Percentiles rank a stretch among this genome's conserved stretches.
Evolutionary conservation across 2,888 invertebrate genomes (phyloP).

Genomic region (Epirrita christyi): DNA sequence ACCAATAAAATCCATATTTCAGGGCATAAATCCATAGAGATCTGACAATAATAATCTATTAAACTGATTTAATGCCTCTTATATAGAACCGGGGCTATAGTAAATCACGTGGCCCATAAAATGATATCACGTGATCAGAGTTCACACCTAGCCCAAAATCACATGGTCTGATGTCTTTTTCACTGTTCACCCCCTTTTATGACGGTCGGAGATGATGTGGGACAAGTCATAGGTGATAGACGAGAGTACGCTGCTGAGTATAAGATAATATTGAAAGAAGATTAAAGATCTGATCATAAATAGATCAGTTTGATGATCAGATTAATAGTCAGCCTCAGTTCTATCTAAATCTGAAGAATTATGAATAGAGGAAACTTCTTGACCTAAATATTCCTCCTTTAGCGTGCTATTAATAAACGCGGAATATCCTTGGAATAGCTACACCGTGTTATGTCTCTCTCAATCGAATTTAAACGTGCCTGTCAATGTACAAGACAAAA

Average conservation of each 20-base stretch:
- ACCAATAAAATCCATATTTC: conserved; percentile 20
- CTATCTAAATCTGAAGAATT: too few relatives aligned
- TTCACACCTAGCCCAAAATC: conserved; percentile 73
- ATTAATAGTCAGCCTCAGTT: too few relatives aligned
- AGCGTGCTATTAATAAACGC: too few relatives aligned
- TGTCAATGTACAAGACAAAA: too few relatives aligned
- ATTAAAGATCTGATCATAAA: too few relatives aligned
- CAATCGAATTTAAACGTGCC: too few relatives aligned
- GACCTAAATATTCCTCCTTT: too few relatives aligned
- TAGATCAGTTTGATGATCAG: too few relatives aligned
- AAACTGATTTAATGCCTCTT: conserved; percentile 35
- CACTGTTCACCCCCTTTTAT: conserved; percentile 68
- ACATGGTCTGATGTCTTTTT: conserved; percentile 68
- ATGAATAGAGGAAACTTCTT: too few relatives aligned
- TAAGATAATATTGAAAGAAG: too few relatives aligned
- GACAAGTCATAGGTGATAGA: conserved; percentile 41
- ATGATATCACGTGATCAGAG: conserved; percentile 63
- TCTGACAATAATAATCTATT: conserved; percentile 32
- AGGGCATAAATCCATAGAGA: conserved; percentile 17
- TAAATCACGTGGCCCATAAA: conserved; percentile 65
- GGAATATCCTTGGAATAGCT: too few relatives aligned
- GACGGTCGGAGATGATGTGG: conserved; percentile 39
- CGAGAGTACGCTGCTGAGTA: not conserved
- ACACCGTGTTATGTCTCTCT: too few relatives aligned
- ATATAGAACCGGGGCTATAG: conserved; percentile 17